Percentiles rank a stretch among this genome's conserved stretches.
Conservation (phyloP, 64 coral and sea anemone genomes). For the Cladopsammia gracilis region DNA sequence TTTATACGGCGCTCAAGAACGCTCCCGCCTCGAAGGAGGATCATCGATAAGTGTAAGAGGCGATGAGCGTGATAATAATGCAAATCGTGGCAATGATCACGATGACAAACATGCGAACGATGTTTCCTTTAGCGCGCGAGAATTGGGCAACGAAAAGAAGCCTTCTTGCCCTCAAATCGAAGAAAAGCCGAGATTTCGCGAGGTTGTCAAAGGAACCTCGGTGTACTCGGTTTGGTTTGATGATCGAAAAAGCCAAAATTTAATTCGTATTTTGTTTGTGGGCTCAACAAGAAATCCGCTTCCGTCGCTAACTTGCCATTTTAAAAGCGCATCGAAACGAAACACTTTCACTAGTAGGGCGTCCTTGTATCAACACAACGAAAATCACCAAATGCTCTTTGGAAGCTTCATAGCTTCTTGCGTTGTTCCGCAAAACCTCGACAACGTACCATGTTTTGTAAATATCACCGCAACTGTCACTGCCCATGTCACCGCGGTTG, state of each 20-base stretch:
- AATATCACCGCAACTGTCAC: not conserved
- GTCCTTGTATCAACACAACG: constrained; percentile 45
- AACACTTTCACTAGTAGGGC: not conserved
- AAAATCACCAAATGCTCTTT: constrained; percentile 42
- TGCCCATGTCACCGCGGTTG: not conserved
- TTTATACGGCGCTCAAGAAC: too few species aligned
- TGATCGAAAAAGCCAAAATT: constrained; percentile 1
- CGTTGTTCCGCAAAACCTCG: constrained; percentile 1
- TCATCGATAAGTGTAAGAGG: too few species aligned
- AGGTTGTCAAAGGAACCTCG: constrained; percentile 26
- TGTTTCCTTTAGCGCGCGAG: not conserved
- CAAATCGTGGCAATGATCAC: too few species aligned
- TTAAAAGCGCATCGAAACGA: constrained; percentile 10
- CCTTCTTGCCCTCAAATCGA: not conserved
- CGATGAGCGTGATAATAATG: too few species aligned
- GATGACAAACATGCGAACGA: not conserved
- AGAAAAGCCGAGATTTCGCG: constrained; percentile 39
- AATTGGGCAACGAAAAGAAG: not conserved
- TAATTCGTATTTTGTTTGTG: constrained; percentile 22
- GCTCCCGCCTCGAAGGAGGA: too few species aligned
- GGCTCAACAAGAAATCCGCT: not conserved
- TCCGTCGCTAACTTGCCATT: not conserved
- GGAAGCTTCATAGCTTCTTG: constrained; percentile 60
- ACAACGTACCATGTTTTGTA: constrained; percentile 6
- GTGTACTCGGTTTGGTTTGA: constrained; percentile 63